Conservation (phyloP, 2,888 invertebrate species). For the Melieria omissa region DNA sequence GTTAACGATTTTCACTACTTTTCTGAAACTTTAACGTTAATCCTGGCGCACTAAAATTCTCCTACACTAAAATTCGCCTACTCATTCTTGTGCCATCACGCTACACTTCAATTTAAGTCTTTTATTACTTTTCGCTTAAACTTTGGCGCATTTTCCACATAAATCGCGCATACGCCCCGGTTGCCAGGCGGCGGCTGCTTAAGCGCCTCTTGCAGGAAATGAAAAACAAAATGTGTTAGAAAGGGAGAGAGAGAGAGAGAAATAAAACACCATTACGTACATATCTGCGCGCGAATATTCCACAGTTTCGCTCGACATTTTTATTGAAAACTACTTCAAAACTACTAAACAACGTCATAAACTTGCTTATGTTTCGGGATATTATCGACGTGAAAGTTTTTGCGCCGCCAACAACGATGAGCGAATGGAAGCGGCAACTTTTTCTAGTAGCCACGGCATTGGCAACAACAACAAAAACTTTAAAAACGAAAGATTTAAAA, state of each 20-base stretch:
- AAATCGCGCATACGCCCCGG: constrained; percentile 17
- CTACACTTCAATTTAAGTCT: constrained; percentile 19
- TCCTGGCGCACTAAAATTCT: constrained; percentile 11
- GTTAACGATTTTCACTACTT: neutral
- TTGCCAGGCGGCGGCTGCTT: neutral
- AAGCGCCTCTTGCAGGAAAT: neutral
- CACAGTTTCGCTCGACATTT: constrained; percentile 47
- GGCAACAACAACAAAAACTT: too few species aligned
- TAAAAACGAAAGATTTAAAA: too few species aligned
- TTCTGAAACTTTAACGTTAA: constrained; percentile 28
- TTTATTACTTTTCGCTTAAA: constrained; percentile 21
- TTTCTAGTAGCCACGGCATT: too few species aligned
- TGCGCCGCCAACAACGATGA: neutral
- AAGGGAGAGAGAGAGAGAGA: constrained; percentile 19
- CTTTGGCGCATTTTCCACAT: constrained; percentile 18
- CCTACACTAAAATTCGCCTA: constrained; percentile 4
- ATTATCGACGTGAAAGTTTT: constrained; percentile 2
- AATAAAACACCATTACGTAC: constrained; percentile 16
- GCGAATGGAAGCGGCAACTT: neutral
- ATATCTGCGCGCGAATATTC: constrained; percentile 30
- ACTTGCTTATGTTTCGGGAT: constrained; percentile 32
- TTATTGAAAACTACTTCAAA: constrained; percentile 50
- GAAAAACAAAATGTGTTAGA: neutral
- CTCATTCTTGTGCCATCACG: too few species aligned
- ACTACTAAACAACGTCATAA: constrained; percentile 43